phyloP scores from a whole-genome alignment of 2,888 invertebrate genomes.

The Raillietiella orientalis region DNA sequence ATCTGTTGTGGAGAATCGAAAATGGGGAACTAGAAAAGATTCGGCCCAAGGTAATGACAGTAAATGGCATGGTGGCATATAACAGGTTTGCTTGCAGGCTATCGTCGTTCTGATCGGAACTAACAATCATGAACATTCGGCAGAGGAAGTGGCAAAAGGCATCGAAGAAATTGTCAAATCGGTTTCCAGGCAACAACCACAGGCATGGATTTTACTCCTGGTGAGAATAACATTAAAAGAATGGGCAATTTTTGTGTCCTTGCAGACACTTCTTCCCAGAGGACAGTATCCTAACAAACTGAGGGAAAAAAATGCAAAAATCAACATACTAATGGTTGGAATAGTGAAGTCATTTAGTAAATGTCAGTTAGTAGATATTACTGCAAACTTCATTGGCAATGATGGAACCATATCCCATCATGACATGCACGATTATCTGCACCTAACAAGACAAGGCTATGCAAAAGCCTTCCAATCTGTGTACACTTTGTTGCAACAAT shows the following conservation, averaged over 20 bases:
- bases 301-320: conserved; percentile 35
- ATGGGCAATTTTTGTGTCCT: no score
- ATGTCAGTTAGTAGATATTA: conserved; percentile 42
- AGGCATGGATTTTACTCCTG: conserved; percentile 47
- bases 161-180: conserved; percentile 38
- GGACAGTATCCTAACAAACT: conserved; percentile 53
- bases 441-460: conserved; percentile 54
- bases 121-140: conserved; percentile 43
- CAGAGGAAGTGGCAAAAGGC: conserved; percentile 50
- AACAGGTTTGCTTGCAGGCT: conserved; percentile 20
- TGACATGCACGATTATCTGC: conserved; percentile 72
- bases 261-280: conserved; percentile 53
- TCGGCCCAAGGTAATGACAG: conserved; percentile 34
- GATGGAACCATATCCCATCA: conserved; percentile 42
- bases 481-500: conserved; percentile 38
- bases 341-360: conserved; percentile 20
- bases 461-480: conserved; percentile 57
- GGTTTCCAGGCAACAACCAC: conserved; percentile 39
- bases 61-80: conserved; percentile 1
- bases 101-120: conserved; percentile 62
- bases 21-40: conserved; percentile 69
- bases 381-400: conserved; percentile 20
- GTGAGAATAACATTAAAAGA: conserved; percentile 23
- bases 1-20: conserved; percentile 59
- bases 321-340: conserved; percentile 36